A percentile compares a stretch with the other conserved stretches of the same genome.
These are phyloP conservation scores for Xylocopa sonorina DNA, from an alignment of 1,140 invertebrate genomes.

Conservation along the genomic window DNA sequence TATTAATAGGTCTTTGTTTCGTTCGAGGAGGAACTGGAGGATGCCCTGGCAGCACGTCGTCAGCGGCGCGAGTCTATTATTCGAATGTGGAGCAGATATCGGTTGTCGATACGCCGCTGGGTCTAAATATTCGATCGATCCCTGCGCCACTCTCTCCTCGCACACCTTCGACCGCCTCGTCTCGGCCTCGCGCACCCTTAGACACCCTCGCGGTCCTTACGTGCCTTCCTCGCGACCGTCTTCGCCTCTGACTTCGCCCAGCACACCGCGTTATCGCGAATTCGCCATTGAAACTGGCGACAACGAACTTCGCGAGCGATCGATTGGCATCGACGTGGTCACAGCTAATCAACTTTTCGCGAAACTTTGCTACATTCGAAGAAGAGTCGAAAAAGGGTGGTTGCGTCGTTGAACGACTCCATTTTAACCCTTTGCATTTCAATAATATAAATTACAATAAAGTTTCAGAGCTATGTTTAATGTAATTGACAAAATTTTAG, in stretches of 20 bases:
- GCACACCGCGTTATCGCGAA: constrained; percentile 35
- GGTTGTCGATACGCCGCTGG: constrained; percentile 70
- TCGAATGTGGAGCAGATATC: constrained; percentile 78
- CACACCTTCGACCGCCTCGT: too few relatives aligned
- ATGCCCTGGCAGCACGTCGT: constrained; percentile 58
- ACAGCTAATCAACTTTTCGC: too few relatives aligned
- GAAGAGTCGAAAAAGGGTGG: too few relatives aligned
- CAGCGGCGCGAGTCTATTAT: constrained; percentile 72
- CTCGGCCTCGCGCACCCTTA: neutral
- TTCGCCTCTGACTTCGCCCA: constrained; percentile 18
- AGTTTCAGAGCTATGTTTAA: too few relatives aligned
- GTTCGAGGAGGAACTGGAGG: constrained; percentile 36
- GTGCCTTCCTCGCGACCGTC: constrained; percentile 3
- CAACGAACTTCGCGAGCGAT: constrained; percentile 39
- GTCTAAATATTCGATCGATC: constrained; percentile 72
- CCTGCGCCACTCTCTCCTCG: constrained; percentile 5
- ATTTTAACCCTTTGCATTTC: too few relatives aligned
- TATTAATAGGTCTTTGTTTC: constrained; percentile 76
- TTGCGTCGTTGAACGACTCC: too few relatives aligned
- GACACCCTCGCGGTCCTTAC: constrained; percentile 21
- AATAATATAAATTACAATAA: too few relatives aligned
- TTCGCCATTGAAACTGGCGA: constrained; percentile 16
- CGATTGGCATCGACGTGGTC: constrained; percentile 13
- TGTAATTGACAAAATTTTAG: too few relatives aligned
- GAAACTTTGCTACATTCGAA: too few relatives aligned